Evolutionary conservation across 1,140 invertebrate genomes (phyloP), one percentile per base, ranked within the genome.

Genomic region (Drosophila nigromelanica): DNA sequence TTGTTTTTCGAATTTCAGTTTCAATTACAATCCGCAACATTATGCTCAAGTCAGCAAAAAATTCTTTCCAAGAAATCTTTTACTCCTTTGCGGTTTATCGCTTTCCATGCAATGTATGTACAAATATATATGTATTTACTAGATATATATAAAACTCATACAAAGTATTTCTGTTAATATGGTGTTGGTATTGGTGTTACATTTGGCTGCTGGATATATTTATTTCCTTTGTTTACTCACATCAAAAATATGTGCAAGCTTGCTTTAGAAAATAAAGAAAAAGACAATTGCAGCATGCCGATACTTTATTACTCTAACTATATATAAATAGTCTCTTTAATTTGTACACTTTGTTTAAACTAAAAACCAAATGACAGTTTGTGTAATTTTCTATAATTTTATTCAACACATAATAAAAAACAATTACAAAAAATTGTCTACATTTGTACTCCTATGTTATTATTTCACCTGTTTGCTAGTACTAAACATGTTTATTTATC

Each of bases 41-140:
- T 30, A 39, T 66, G 51, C 63, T 33, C 1, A 47, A 50, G 10
- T 67, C 43, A 67, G 52, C 63, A 58, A 50, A 48, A 30, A 18
- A 48, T 18, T 1, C 24, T 10, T 66, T 66, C 43, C 35, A 33
- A 56, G 52, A 58, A 67, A 33, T 18, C 42, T 58, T 48, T 50
- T 18, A 14, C 30, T 55, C 6, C 42, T 35, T 35, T 4, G 6
- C 2, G 5, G 11, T 1, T 43, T 30, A 27, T 43, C 55, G 27
- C 5, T 50, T 24, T 30, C 18, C 18, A 37, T 47, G 27, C 24
- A 51, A 27, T 27, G 27, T n/a, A 30, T 61, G 21, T 48, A n/a
- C 39, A 12, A n/a, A 40, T 14, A 27, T 6, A 27, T 27, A 24
- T 24, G 21, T 24, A 24, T 24, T 0, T 24, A 24, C 21, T 24